Evolutionary conservation across 92 coral and sea anemone species (phyloP).

Genomic region (Porites cylindrica): DNA sequence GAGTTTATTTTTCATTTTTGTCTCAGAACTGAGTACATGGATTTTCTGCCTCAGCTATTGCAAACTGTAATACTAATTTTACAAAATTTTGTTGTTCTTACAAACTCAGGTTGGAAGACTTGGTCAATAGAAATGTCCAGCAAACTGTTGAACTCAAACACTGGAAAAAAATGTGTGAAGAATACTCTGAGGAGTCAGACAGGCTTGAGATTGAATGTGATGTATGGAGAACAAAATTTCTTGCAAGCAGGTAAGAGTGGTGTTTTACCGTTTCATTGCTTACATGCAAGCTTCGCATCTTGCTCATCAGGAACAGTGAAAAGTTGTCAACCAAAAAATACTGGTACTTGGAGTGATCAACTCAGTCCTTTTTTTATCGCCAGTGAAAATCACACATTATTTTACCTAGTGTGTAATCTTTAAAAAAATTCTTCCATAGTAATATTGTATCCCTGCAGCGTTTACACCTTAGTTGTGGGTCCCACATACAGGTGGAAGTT

Average conservation of each 20-base stretch:
- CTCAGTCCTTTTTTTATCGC: too few relatives aligned
- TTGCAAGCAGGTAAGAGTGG: slow-evolving; percentile 92
- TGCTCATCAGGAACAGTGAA: too few relatives aligned
- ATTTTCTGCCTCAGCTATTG: neutral
- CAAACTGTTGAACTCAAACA: slow-evolving; percentile 83
- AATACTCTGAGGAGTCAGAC: slow-evolving; percentile 92
- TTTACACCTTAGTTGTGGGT: too few relatives aligned
- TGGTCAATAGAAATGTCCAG: slow-evolving; percentile 79
- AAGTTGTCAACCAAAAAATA: too few relatives aligned
- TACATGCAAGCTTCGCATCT: too few relatives aligned
- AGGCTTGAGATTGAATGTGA: slow-evolving; percentile 98
- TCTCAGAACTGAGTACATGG: neutral
- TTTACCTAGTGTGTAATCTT: too few relatives aligned
- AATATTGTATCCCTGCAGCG: too few relatives aligned
- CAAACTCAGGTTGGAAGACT: slow-evolving; percentile 77
- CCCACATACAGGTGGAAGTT: too few relatives aligned
- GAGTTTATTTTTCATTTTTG: neutral
- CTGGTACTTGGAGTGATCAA: too few relatives aligned
- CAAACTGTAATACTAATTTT: too few relatives aligned
- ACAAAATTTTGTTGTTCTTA: neutral
- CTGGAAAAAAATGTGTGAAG: slow-evolving; percentile 86
- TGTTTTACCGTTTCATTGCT: neutral
- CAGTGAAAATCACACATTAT: too few relatives aligned
- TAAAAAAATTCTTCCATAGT: too few relatives aligned
- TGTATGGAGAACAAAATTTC: slow-evolving; percentile 98